Conservation (phyloP, 2,888 invertebrate species). For the Xylophagus ater region DNA sequence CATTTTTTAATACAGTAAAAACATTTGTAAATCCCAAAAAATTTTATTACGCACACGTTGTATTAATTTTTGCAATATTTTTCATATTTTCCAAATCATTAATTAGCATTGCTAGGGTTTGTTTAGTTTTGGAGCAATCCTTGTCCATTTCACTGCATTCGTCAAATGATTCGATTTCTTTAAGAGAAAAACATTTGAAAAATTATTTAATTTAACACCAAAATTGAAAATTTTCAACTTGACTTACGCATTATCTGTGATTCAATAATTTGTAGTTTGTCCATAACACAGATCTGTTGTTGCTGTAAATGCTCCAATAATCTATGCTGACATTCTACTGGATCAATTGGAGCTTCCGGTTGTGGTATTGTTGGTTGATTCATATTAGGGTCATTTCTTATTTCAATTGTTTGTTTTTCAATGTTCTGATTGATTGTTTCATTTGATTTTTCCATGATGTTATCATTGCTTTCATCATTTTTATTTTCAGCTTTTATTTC, state of each 20-base stretch:
- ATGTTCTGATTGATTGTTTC: background rate
- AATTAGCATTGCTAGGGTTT: conserved; percentile 62
- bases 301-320: conserved; percentile 66
- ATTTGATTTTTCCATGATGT: background rate
- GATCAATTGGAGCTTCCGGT: conserved; percentile 74
- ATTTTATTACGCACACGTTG: no score
- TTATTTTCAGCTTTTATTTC: conserved; percentile 21
- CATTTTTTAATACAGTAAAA: no score
- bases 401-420: background rate
- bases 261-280: conserved; percentile 61
- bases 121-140: conserved; percentile 54
- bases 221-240: conserved; percentile 13
- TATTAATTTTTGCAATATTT: conserved; percentile 49
- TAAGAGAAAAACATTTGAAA: conserved; percentile 15
- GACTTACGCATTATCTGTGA: conserved; percentile 56
- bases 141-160: conserved; percentile 50
- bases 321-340: conserved; percentile 62
- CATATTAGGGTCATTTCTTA: conserved; percentile 1
- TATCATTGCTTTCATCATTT: conserved; percentile 5
- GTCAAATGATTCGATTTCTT: conserved; percentile 47
- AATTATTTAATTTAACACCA: conserved; percentile 1
- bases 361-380: conserved; percentile 47
- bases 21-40: no score
- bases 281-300: conserved; percentile 60
- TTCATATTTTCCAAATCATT: conserved; percentile 61